A percentile compares a stretch with the other conserved stretches of the same genome.
Conservation (phyloP, 2,888 invertebrate genomes). For the Lasius fuliginosus region DNA sequence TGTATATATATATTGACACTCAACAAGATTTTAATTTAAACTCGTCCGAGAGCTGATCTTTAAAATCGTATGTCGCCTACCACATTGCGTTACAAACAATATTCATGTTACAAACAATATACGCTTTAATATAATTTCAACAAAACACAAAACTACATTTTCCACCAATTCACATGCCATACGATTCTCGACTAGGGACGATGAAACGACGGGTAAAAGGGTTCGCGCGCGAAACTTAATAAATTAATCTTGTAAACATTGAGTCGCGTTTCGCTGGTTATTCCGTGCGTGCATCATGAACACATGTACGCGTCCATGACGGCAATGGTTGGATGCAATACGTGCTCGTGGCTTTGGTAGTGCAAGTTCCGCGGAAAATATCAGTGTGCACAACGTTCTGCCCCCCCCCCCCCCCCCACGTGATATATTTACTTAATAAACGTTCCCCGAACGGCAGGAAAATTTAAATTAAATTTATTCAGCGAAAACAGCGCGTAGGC, state of each 20-base stretch:
- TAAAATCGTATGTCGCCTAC: constrained; percentile 33
- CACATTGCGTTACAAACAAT: not conserved
- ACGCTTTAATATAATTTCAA: constrained; percentile 36
- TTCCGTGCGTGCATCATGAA: constrained; percentile 54
- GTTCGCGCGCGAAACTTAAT: constrained; percentile 66
- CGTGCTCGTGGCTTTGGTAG: constrained; percentile 40
- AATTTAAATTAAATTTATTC: constrained; percentile 83
- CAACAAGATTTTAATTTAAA: constrained; percentile 5
- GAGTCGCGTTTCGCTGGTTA: constrained; percentile 61
- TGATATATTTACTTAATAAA: constrained; percentile 83
- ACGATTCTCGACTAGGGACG: constrained; percentile 15
- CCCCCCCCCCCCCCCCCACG: constrained; percentile 54
- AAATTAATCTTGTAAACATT: constrained; percentile 71
- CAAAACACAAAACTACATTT: constrained; percentile 42
- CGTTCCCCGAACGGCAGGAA: constrained; percentile 77
- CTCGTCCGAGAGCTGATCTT: not conserved
- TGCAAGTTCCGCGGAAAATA: constrained; percentile 68
- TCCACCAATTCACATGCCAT: constrained; percentile 53
- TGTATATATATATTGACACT: not conserved
- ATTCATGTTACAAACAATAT: constrained; percentile 14
- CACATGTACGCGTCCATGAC: constrained; percentile 22
- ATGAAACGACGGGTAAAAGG: constrained; percentile 19
- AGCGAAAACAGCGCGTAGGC: constrained; percentile 75
- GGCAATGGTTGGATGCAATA: constrained; percentile 41
- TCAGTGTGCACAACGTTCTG: constrained; percentile 66